A percentile compares a stretch with the other conserved stretches of the same genome.
These are phyloP conservation scores for Diabrotica virgifera DNA, from an alignment of 1,140 invertebrate species.

Conservation along the genomic window DNA sequence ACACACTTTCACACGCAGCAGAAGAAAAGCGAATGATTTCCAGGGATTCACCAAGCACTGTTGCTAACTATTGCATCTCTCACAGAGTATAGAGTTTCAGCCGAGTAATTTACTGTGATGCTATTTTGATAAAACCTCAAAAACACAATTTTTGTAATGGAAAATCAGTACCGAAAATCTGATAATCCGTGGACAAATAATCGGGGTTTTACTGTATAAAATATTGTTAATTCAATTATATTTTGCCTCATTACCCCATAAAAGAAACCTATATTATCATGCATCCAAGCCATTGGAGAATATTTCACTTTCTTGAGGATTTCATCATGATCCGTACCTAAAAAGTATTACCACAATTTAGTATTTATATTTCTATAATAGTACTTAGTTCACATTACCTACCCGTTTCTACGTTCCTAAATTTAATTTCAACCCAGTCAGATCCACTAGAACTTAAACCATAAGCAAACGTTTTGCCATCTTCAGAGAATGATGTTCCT, in stretches of 20 bases:
- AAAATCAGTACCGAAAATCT: no score
- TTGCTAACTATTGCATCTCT: no score
- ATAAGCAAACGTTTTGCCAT: conserved; percentile 89
- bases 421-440: conserved; percentile 92
- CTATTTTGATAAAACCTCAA: no score
- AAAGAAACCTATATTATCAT: conserved; percentile 93
- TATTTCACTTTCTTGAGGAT: conserved; percentile 89
- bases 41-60: no score
- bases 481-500: conserved; percentile 80
- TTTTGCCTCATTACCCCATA: conserved; percentile 68
- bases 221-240: no score
- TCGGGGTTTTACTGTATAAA: no score
- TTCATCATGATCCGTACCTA: conserved; percentile 81
- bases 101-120: no score
- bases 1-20: no score
- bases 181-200: no score
- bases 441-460: conserved; percentile 89
- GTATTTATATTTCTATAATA: not conserved
- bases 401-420: conserved; percentile 75
- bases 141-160: no score
- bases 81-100: no score
- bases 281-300: conserved; percentile 88
- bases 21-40: no score
- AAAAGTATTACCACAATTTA: conserved; percentile 14
- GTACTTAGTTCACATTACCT: conserved; percentile 11